Evolutionary conservation across 2,113 vertebrate genomes (phyloP), one percentile per base, ranked within the genome.

Genomic region (Tympanuchus pallidicinctus): DNA sequence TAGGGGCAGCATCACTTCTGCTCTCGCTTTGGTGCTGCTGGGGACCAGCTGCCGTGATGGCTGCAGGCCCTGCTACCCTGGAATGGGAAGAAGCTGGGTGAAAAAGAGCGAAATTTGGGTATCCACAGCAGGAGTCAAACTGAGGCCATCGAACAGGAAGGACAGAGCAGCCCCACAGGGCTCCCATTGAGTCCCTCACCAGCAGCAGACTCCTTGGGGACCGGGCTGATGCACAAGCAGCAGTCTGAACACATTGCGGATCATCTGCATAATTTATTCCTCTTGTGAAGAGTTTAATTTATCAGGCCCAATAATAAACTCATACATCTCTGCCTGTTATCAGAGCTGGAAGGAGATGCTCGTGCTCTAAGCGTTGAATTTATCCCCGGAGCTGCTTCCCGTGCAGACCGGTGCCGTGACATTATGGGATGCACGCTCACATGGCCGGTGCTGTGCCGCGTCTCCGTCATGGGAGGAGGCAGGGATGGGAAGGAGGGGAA

Each of bases 261-360:
- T 82, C 48, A 82, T 96, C 78, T 96, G 78, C 92, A 92, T 94
- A 94, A 95, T 94, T 95, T 88, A 94, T 95, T 85, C 79, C 60
- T 73, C 89, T 87, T 87, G 47, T 56, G 74, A 82, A 79, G 92
- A 89, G 87, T 94, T 89, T 94, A 91, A 94, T 94, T 90, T 92
- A 79, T 92, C 93, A 56, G 87, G 64, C 82, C 90, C 93, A 91
- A 91, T 96, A 82, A 95, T 82, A 94, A 89, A 91, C 66, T 76
- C 85, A 57, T 95, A 65, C 85, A 88, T 95, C 88, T 47, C 61
- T 60, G 81, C 79, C 78, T 47, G 65, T 89, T 94, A 74, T 73
- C 57, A 48, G 84, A 13, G 56, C 25, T 85, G 66, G 20, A 48
- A 79, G 73, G 56, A 82, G 89, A 76, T 69, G 82, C 63, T 89